These are phyloP conservation scores for Athetis lepigone DNA, from an alignment of 2,888 invertebrate species.

Conservation along the genomic window DNA sequence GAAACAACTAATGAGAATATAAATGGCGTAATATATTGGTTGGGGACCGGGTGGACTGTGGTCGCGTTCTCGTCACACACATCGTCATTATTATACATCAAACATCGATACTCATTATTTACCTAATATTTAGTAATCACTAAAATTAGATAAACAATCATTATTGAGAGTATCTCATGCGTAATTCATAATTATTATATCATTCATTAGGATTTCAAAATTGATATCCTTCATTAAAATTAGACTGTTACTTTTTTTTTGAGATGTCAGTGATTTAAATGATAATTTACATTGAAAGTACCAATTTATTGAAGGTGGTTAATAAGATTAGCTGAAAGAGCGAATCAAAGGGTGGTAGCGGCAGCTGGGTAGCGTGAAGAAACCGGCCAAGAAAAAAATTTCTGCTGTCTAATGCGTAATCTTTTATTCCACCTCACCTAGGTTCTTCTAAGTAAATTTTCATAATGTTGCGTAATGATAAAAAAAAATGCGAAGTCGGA, in stretches of 20 bases:
- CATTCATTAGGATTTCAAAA: too few species aligned
- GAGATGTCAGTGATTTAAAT: background rate
- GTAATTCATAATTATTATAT: too few species aligned
- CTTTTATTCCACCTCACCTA: conserved; percentile 18
- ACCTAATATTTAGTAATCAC: background rate
- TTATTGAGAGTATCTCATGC: too few species aligned
- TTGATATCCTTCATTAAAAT: background rate
- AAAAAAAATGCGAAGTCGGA: conserved; percentile 29
- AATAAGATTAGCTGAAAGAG: background rate
- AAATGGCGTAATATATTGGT: conserved; percentile 87
- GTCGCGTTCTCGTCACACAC: conserved; percentile 61
- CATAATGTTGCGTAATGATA: conserved; percentile 44
- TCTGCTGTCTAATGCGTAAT: conserved; percentile 7
- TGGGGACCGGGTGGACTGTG: conserved; percentile 77
- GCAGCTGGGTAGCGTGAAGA: conserved; percentile 12
- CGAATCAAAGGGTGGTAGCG: conserved; percentile 10
- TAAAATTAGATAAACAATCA: too few species aligned
- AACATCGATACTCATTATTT: conserved; percentile 20
- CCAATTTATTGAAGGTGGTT: background rate
- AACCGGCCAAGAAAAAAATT: conserved; percentile 18
- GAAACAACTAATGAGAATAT: conserved; percentile 88
- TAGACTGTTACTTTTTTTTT: background rate
- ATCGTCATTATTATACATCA: conserved; percentile 49
- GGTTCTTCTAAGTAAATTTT: conserved; percentile 16
- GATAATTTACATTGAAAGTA: background rate